Percentiles rank a stretch among this genome's conserved stretches.
Conservation (phyloP, 2,888 invertebrate species). For the Zaprionus obscuricornis region DNA sequence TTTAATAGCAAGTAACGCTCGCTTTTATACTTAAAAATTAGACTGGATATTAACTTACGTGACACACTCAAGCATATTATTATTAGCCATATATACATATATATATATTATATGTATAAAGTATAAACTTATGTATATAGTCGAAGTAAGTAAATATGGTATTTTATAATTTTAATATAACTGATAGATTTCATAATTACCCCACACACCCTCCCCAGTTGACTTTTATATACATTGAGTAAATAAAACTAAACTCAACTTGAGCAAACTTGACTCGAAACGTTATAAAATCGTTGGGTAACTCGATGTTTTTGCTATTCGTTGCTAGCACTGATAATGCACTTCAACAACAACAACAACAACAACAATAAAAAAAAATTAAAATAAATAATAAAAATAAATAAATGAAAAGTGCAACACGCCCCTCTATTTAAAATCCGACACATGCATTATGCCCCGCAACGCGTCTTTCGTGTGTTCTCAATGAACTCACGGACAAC, state of each 20-base stretch:
- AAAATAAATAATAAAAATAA: too few species aligned
- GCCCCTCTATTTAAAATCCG: slow-evolving; percentile 8
- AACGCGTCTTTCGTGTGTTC: slow-evolving; percentile 41
- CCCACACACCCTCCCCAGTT: slow-evolving; percentile 20
- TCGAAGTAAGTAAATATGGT: not conserved
- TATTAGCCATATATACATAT: slow-evolving; percentile 21
- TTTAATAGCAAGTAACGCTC: slow-evolving; percentile 20
- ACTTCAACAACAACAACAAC: not conserved
- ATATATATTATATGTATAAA: slow-evolving; percentile 19
- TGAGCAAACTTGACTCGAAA: slow-evolving; percentile 19
- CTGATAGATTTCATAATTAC: slow-evolving; percentile 34
- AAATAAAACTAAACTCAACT: too few species aligned
- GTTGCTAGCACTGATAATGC: slow-evolving; percentile 39
- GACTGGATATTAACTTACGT: slow-evolving; percentile 55
- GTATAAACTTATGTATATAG: slow-evolving; percentile 31
- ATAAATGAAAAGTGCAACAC: too few species aligned
- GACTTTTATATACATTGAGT: slow-evolving; percentile 4
- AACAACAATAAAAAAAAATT: slow-evolving; percentile 22
- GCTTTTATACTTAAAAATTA: slow-evolving; percentile 61
- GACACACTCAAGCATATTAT: slow-evolving; percentile 16
- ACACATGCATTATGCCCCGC: slow-evolving; percentile 12
- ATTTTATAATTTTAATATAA: slow-evolving; percentile 30
- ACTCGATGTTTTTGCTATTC: slow-evolving; percentile 60
- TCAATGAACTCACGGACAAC: slow-evolving; percentile 33
- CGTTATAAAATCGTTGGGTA: slow-evolving; percentile 67